phyloP scores from a whole-genome alignment of 2,113 vertebrate species.

The Eonycteris spelaea region DNA sequence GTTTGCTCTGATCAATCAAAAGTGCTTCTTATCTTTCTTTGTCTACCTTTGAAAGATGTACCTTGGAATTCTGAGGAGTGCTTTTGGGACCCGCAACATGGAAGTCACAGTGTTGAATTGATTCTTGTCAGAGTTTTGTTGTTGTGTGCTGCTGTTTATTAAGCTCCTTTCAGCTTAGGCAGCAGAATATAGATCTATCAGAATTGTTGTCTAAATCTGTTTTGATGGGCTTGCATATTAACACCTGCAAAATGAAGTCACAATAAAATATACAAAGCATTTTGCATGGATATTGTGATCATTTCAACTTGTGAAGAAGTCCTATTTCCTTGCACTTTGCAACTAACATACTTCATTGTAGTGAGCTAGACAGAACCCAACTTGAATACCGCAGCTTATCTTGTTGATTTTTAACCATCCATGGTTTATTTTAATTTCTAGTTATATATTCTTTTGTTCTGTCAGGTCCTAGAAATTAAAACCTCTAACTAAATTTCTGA shows the following conservation, averaged over 20 bases:
- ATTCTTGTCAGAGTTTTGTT: not conserved
- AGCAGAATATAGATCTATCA: not conserved
- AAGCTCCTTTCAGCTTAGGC: not conserved
- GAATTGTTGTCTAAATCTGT: not conserved
- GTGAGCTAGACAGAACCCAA: not conserved
- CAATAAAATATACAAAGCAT: not conserved
- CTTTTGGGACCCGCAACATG: not conserved
- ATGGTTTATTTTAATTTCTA: not conserved
- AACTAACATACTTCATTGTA: not conserved
- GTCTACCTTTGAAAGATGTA: not conserved
- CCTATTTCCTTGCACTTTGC: not conserved
- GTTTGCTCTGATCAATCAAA: conserved; percentile 67
- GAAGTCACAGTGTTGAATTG: not conserved
- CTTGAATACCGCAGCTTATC: not conserved
- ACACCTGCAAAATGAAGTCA: not conserved
- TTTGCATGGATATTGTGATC: not conserved
- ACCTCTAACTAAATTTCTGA: not conserved
- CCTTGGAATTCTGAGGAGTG: not conserved
- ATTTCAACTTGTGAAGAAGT: not conserved
- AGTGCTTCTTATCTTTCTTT: not conserved
- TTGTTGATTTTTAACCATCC: not conserved
- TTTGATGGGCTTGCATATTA: conserved; percentile 8
- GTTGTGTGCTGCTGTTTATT: not conserved
- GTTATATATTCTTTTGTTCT: not conserved
- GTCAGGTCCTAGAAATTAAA: not conserved